Percentiles rank a stretch among this genome's conserved stretches.
phyloP scores from a whole-genome alignment of 2,797 vertebrate species.

The Pterois miles region DNA sequence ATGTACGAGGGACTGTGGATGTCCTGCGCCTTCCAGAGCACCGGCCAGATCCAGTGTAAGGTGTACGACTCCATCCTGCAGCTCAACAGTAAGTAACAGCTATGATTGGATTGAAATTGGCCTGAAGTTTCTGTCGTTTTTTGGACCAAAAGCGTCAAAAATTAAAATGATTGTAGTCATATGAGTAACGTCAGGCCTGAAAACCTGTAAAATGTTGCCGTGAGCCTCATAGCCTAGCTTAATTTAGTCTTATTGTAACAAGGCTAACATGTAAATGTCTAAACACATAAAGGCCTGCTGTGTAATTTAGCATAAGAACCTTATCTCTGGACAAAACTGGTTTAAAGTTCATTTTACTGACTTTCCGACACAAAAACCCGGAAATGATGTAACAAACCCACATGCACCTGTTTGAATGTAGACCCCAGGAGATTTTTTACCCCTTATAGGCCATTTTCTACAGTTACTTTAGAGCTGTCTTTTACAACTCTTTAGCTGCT shows the following conservation, averaged over 20 bases:
- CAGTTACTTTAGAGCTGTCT: background rate
- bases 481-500: background rate
- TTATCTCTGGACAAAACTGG: background rate
- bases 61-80: constrained; percentile 90
- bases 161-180: no score
- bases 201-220: background rate
- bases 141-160: background rate
- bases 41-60: constrained; percentile 90
- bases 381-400: background rate
- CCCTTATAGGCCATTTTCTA: background rate
- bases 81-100: constrained; percentile 82
- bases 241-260: no score
- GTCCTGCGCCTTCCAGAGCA: constrained; percentile 91
- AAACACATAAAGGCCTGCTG: no score
- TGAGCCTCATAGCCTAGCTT: background rate
- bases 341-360: background rate
- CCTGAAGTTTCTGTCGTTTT: background rate
- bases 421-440: background rate
- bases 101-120: rapidly evolving
- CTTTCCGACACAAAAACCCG: background rate
- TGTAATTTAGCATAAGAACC: background rate
- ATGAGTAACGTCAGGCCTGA: background rate
- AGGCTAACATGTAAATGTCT: no score
- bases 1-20: constrained; percentile 93
- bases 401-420: constrained; percentile 9